Evolutionary conservation across 2,888 invertebrate genomes (phyloP), one percentile per base, ranked within the genome.

Genomic region (Parnassius orleans): DNA sequence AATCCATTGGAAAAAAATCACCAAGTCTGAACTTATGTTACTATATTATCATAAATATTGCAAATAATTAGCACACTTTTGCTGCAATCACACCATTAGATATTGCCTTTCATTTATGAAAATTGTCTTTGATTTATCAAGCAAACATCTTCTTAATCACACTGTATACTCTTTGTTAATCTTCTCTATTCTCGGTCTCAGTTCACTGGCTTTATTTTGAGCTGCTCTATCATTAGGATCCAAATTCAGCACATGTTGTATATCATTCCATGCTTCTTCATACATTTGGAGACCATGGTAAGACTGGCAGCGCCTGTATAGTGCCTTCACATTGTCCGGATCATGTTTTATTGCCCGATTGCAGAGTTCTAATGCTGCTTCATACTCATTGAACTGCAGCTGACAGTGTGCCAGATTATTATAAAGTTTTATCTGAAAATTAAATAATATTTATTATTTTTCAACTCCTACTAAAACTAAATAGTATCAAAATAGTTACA

Each of bases 381-480:
- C 92, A 80, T 93, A 95, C 68, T 95, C 94, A 10, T 94, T 83
- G 66, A 92, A 92, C 66, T 94, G 94, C 19, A 96, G 90, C 72
- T 97, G 95, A 78, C 97, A 97, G 53, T 95, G 95, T 0, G 97
- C 96, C 78, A 98, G 87, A 83, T 98, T 98, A 69, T 96, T 95
- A 78, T 95, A 96, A 10, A 97, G 87, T 70, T 93, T 94, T 10
- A 94, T 84, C 79, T 95, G 73, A 0, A 76, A 79, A 47, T 43
- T 11, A 19, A 53, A 52, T 43, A 33, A 33, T 33, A 33, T 33
- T 33, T 33, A 33, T 33, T 33, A 33, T 33, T 33, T 33, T 33
- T 33, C 33, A 33, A 7, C 33, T 33, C 7, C 24, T 24, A 3
- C 24, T 24, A 24, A 24, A n/a, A n/a, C n/a, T n/a, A n/a, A n/a